Conservation (phyloP, 2,797 vertebrate genomes). For the Eleutherodactylus coqui region DNA sequence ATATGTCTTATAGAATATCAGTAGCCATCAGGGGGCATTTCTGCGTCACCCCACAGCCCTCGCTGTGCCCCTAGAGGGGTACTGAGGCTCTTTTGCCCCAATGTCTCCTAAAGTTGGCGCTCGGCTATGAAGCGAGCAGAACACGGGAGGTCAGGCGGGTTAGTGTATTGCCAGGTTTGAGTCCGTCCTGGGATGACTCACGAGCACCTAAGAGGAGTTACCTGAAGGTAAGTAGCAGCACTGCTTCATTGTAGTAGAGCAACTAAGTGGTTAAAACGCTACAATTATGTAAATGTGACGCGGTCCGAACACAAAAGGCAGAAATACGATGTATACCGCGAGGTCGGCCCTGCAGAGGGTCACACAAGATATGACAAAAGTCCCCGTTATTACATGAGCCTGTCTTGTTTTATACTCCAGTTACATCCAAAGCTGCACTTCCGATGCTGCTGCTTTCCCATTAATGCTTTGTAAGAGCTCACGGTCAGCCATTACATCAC, state of each 20-base stretch:
- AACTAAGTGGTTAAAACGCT: neutral
- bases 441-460: too few species aligned
- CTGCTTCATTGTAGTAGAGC: neutral
- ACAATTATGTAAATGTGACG: neutral
- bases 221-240: conserved; percentile 17
- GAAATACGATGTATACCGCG: neutral
- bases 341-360: neutral
- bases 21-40: neutral
- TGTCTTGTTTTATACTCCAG: too few species aligned
- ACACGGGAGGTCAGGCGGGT: neutral
- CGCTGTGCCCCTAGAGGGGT: neutral
- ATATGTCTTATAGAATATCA: neutral
- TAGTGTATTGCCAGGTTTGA: neutral
- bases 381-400: neutral
- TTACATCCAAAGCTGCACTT: too few species aligned
- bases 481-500: too few species aligned
- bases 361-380: neutral
- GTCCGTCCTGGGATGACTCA: neutral
- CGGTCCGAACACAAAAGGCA: neutral
- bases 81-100: neutral
- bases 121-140: too few species aligned
- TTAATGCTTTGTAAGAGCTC: too few species aligned
- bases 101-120: too few species aligned
- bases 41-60: neutral
- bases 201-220: neutral